Conservation (phyloP, 1,140 invertebrate genomes). For the Anadara kagoshimensis region DNA sequence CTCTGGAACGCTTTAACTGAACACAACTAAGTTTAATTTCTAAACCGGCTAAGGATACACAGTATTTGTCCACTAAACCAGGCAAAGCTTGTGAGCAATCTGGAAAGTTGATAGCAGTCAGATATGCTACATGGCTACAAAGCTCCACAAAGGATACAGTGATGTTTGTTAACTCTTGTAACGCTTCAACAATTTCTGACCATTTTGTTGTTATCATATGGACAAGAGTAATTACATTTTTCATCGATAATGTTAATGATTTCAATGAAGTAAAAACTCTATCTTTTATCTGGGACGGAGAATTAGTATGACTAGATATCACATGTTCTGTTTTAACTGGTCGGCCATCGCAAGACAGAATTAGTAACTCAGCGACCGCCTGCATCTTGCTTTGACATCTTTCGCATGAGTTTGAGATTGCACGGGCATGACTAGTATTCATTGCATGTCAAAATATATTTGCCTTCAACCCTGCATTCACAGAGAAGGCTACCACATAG, state of each 20-base stretch:
- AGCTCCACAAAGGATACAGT: slow-evolving; percentile 54
- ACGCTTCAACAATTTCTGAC: slow-evolving; percentile 44
- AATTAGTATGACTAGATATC: slow-evolving; percentile 21
- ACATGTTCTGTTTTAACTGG: slow-evolving; percentile 49
- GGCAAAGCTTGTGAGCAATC: slow-evolving; percentile 41
- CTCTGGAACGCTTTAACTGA: slow-evolving; percentile 50
- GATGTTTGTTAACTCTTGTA: slow-evolving; percentile 48
- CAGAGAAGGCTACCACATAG: not conserved
- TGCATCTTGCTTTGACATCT: slow-evolving; percentile 57
- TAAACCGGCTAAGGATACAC: slow-evolving; percentile 52
- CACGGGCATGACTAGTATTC: slow-evolving; percentile 43
- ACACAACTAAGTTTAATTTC: slow-evolving; percentile 60
- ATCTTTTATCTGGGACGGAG: slow-evolving; percentile 45
- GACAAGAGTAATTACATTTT: slow-evolving; percentile 35
- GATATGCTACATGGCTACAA: slow-evolving; percentile 57
- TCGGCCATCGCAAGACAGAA: slow-evolving; percentile 57
- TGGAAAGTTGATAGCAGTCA: slow-evolving; percentile 50
- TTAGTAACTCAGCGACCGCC: slow-evolving; percentile 58
- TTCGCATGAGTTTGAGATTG: slow-evolving; percentile 57
- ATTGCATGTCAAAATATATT: slow-evolving; percentile 26
- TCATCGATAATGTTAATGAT: slow-evolving; percentile 45
- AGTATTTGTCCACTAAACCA: slow-evolving; percentile 59
- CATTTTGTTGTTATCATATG: slow-evolving; percentile 52
- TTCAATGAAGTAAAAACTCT: slow-evolving; percentile 47
- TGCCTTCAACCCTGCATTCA: not conserved